Evolutionary conservation across 37 sponge, comb jelly and placozoan species (phyloP).

Genomic region (Geodia barretti): DNA sequence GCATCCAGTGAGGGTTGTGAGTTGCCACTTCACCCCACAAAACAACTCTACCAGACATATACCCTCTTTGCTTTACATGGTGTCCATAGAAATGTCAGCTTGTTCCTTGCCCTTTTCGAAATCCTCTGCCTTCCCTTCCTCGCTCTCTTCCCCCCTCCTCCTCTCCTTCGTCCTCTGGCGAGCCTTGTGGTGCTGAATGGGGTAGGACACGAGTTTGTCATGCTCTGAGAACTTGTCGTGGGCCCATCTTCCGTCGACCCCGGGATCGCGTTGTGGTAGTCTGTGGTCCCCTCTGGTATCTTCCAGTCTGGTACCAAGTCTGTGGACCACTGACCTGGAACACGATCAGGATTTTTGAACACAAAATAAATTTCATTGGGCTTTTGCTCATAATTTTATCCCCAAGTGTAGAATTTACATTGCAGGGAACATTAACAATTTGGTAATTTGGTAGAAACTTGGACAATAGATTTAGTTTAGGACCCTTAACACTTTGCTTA

Average conservation of each 20-base stretch:
- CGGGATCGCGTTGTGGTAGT: too few species aligned
- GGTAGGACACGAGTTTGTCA: too few species aligned
- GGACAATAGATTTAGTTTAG: too few species aligned
- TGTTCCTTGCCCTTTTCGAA: not conserved
- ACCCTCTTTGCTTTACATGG: not conserved
- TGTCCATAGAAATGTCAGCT: not conserved
- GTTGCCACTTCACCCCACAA: not conserved
- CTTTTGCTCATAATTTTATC: too few species aligned
- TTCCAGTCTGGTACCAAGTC: too few species aligned
- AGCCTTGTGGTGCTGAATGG: too few species aligned
- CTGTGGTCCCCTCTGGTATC: too few species aligned
- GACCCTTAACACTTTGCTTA: too few species aligned
- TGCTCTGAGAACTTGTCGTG: conserved; percentile 33
- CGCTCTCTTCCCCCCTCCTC: not conserved
- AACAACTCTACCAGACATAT: not conserved
- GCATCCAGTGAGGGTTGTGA: not conserved
- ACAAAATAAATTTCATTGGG: too few species aligned
- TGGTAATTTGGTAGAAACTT: too few species aligned
- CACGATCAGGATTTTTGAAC: too few species aligned
- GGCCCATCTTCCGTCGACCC: conserved; percentile 10
- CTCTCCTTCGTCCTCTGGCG: not conserved
- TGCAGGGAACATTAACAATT: not conserved
- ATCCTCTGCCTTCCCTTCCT: not conserved
- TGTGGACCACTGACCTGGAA: too few species aligned
- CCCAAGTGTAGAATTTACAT: not conserved